Conservation (phyloP, 2,888 invertebrate species). For the Formica aserva region DNA sequence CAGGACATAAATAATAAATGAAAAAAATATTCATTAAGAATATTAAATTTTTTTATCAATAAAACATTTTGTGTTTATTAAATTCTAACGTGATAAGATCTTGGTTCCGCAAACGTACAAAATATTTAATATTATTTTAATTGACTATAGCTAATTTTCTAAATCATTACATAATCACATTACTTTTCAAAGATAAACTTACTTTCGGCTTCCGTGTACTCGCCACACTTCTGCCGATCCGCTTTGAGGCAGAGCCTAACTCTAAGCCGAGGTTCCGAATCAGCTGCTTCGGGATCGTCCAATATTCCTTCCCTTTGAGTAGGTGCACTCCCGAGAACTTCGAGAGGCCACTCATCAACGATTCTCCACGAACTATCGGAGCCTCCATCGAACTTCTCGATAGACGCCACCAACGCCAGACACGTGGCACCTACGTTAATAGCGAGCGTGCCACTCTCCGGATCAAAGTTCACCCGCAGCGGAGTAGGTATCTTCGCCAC, state of each 20-base stretch:
- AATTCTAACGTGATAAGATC: not conserved
- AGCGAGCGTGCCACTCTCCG: slow-evolving; percentile 91
- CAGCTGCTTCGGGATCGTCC: slow-evolving; percentile 87
- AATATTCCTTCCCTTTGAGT: slow-evolving; percentile 91
- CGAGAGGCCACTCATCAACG: slow-evolving; percentile 91
- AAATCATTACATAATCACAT: not conserved
- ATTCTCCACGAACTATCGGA: slow-evolving; percentile 89
- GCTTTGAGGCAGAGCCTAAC: slow-evolving; percentile 94
- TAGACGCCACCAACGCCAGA: slow-evolving; percentile 91
- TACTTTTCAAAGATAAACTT: slow-evolving; percentile 43
- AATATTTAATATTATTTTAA: not conserved
- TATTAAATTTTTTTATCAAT: not conserved
- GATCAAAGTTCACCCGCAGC: slow-evolving; percentile 93
- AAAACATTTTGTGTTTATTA: not conserved
- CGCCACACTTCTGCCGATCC: slow-evolving; percentile 94
- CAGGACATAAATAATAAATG: not conserved
- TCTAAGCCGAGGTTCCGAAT: slow-evolving; percentile 89
- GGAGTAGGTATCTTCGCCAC: slow-evolving; percentile 94
- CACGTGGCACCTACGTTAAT: slow-evolving; percentile 94
- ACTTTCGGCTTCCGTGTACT: slow-evolving; percentile 94
- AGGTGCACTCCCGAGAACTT: slow-evolving; percentile 90
- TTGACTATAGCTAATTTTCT: not conserved
- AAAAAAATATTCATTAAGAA: not conserved
- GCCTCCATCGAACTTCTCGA: slow-evolving; percentile 90
- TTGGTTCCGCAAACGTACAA: not conserved